These are phyloP conservation scores for Pyrochroa serraticornis DNA, from an alignment of 2,888 invertebrate species.

Conservation along the genomic window DNA sequence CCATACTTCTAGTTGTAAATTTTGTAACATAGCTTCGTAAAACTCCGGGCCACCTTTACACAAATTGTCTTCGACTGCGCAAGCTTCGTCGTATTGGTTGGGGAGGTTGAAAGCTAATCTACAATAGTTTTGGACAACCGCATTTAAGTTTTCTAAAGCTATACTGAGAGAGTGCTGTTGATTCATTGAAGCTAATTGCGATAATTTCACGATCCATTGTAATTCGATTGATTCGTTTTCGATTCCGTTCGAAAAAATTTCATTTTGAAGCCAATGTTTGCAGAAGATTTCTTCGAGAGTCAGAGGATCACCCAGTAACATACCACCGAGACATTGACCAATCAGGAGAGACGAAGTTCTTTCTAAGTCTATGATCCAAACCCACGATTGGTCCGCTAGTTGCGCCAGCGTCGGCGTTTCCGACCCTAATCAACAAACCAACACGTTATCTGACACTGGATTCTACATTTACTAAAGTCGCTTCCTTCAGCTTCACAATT, in stretches of 20 bases:
- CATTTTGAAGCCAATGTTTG: conserved; percentile 58
- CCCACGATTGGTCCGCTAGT: conserved; percentile 59
- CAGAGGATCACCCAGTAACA: conserved; percentile 60
- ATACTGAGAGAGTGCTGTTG: conserved; percentile 33
- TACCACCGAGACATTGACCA: conserved; percentile 65
- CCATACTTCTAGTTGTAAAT: conserved; percentile 58
- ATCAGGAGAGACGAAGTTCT: conserved; percentile 65
- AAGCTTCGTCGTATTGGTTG: conserved; percentile 53
- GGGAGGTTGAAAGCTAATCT: conserved; percentile 50
- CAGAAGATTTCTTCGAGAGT: conserved; percentile 57
- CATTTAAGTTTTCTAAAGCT: conserved; percentile 38
- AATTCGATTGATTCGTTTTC: conserved; percentile 38
- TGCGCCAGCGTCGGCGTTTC: conserved; percentile 61
- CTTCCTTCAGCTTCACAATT: not conserved
- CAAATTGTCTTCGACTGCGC: conserved; percentile 34
- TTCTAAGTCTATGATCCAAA: conserved; percentile 67
- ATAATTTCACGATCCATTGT: conserved; percentile 36
- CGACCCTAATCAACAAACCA: conserved; percentile 49
- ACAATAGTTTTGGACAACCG: conserved; percentile 44
- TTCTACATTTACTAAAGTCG: not conserved
- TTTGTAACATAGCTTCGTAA: conserved; percentile 53
- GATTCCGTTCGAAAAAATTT: conserved; percentile 54
- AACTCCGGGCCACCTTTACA: conserved; percentile 40
- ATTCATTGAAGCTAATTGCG: conserved; percentile 32
- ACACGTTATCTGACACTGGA: not conserved